Evolutionary conservation across 37 sponge, comb jelly and placozoan genomes (phyloP).

Genomic region (Mnemiopsis leidyi): DNA sequence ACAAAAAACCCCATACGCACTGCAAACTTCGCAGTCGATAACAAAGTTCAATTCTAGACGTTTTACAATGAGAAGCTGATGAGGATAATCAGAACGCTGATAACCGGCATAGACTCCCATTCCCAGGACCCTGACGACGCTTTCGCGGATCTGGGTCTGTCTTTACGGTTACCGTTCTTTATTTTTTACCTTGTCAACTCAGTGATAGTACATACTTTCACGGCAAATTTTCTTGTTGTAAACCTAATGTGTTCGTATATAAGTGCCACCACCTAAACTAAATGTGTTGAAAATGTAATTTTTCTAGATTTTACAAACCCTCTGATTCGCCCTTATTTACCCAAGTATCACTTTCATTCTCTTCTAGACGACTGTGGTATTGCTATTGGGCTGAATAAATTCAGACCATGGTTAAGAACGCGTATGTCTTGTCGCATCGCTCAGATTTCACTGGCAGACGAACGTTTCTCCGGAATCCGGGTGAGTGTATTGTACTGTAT

Average conservation of each 20-base stretch:
- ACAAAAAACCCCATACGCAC: no score
- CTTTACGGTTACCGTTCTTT: no score
- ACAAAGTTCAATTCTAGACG: not conserved
- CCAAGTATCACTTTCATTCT: no score
- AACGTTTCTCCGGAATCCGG: slow-evolving; percentile 52
- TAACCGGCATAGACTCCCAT: slow-evolving; percentile 42
- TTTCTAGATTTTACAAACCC: no score
- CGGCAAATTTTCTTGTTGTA: no score
- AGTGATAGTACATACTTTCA: no score
- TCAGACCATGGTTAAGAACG: slow-evolving; percentile 38
- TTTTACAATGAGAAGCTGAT: slow-evolving; percentile 66
- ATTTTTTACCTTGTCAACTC: no score
- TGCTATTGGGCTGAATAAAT: not conserved
- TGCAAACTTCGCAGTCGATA: not conserved
- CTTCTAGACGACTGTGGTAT: slow-evolving; percentile 53
- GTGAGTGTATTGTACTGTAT: not conserved
- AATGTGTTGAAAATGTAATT: no score
- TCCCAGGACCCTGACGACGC: slow-evolving; percentile 42
- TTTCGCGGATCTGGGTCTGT: not conserved
- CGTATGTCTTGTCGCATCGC: slow-evolving; percentile 28
- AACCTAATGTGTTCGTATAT: no score
- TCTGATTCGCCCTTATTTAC: no score
- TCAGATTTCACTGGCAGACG: slow-evolving; percentile 32
- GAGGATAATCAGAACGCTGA: slow-evolving; percentile 60
- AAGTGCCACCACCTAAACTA: no score